Base-by-base conservation (phyloP, 2,888 invertebrate genomes). In the Stenotaenia linearis region DNA sequence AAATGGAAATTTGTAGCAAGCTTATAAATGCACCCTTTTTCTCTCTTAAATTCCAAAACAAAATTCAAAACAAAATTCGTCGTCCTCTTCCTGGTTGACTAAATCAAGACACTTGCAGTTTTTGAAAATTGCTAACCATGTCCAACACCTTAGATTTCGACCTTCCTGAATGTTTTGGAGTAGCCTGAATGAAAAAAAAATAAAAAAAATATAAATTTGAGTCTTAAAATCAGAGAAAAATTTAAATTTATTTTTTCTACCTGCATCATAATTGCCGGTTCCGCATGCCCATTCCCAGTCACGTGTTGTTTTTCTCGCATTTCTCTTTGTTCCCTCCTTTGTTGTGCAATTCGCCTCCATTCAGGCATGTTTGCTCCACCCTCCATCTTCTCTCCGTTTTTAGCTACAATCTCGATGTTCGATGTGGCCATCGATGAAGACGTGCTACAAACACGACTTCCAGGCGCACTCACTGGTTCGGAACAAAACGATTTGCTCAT, bases 61-160 rank as follows among this genome's bases (percentile, higher is more conserved):
- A 56, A 56, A 18, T n/a, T n/a, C 23, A 1, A 37, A 37, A 40
- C 12, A 40, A 40, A 69, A 69, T 69, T n/a, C 9, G 21, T 15
- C 28, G 15, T 18, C 0, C 12, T 28, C 25, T 25, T 74, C 23
- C 18, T 18, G 5, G 18, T 50, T 50, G 50, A 50, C 18, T n/a
- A 50, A 28, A 69, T 78, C 61, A 78, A 23, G 78, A 78, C 23
- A 78, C 78, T 56, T 78, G 78, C 28, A 78, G 78, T 61, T 78
- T 78, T 30, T 78, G 78, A 32, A 78, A 78, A 61, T 78, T 78
- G 78, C 78, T 78, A 56, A 78, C 78, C 78, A 78, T 61, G 56
- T 78, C 78, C 56, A 78, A 61, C 25, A 78, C 78, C 50, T 50
- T 50, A 50, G 50, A 50, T 25, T 78, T 78, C 28, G 78, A 78